These are phyloP conservation scores for Protobothrops mucrosquamatus DNA, from an alignment of 2,113 vertebrate genomes.

Conservation along the genomic window DNA sequence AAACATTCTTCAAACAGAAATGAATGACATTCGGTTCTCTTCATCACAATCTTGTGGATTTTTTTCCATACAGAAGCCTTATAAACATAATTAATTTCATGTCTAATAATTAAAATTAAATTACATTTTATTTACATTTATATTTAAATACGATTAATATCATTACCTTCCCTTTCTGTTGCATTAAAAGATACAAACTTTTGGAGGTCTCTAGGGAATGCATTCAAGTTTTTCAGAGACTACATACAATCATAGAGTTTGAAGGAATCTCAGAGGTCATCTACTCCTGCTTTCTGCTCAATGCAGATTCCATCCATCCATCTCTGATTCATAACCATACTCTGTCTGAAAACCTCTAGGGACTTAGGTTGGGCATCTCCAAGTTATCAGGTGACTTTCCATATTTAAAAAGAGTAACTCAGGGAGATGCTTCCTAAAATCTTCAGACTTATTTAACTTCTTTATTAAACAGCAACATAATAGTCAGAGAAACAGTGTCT, in stretches of 20 bases:
- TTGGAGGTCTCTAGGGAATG: background rate
- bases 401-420: background rate
- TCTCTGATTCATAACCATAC: background rate
- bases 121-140: background rate
- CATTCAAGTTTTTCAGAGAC: background rate
- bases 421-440: background rate
- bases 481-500: background rate
- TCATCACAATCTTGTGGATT: background rate
- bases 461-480: background rate
- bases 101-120: background rate
- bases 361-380: background rate
- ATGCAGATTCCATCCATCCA: background rate
- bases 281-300: background rate
- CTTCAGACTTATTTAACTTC: background rate
- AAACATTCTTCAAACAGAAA: background rate
- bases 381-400: background rate
- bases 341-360: background rate
- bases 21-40: background rate
- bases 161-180: background rate
- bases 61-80: background rate
- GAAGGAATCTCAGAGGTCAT: background rate
- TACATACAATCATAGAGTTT: background rate
- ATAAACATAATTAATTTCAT: background rate
- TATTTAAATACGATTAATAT: background rate
- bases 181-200: background rate